Evolutionary conservation across 2,797 vertebrate genomes (phyloP), one percentile per base, ranked within the genome.

Genomic region (Galaxias olidus): DNA sequence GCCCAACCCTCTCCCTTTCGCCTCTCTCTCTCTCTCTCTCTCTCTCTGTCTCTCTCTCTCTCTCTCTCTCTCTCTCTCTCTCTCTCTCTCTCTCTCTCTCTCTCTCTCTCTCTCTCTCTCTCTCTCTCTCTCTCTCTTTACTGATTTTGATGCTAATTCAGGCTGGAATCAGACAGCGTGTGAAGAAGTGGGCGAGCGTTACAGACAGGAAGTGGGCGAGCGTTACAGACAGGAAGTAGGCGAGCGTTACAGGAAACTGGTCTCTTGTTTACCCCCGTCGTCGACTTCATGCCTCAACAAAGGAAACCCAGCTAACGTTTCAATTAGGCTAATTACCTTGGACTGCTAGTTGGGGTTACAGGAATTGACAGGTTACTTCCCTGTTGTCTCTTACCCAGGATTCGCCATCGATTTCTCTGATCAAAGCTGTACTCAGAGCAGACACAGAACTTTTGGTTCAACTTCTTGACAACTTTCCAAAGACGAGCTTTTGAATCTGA

Each of bases 191-290:
- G n/a, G 8, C 40, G n/a, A n/a, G n/a, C n/a, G n/a, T n/a, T n/a
- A n/a, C 58, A 17, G 42, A 63, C 43, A 65, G 60, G 19, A 54
- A 41, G 56, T 1, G 56, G 48, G 60, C 20, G n/a, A n/a, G n/a
- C n/a, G n/a, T n/a, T n/a, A n/a, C 58, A 17, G 42, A 63, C 43
- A 65, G 60, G 19, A 54, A 41, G 56, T 1, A 58, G 48, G 60
- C 20, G 58, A 67, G 62, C 46, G 41, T 61, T 57, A 43, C 40
- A 64, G 76, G 79, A 87, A 83, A 81, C 77, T 72, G 68, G 40
- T 78, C 69, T 74, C 42, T 15, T 58, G 59, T 79, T 71, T 44
- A 68, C 77, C 61, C 68, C 75, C 66, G 19, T 71, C 58, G 61
- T 66, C 58, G 14, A 73, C 77, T 80, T 8, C 60, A 72, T 74